Base-by-base conservation (phyloP, 2,113 vertebrate genomes). In the Haemorhous mexicanus region DNA sequence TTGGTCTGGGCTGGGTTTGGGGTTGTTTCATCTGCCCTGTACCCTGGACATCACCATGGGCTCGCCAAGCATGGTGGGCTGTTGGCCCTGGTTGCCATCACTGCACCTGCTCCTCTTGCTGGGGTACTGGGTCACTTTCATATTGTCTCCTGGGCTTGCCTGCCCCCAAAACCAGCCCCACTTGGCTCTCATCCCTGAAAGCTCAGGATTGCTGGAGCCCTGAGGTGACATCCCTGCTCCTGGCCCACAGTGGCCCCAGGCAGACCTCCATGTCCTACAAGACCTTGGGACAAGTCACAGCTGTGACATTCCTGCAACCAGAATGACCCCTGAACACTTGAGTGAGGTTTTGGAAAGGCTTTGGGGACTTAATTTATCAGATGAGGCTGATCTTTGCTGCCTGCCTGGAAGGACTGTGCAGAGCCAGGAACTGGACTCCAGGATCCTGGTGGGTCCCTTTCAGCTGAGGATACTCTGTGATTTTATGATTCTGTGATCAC, bases 41-140 rank as follows among this genome's bases (percentile, higher is more conserved):
- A 41, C 11, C 27, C 41, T 1, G 3, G 35, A 28, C 11, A 49
- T 35, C 24, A 35, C 35, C 1, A 0, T 19, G 58, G 52, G 27
- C 30, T 55, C 13, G 1, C 37, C 64, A 61, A 23, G 43, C 41
- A 23, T 28, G 22, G 30, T 37, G 68, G 30, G 39, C 49, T 47
- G 16, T 21, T 87, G 10, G 32, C 14, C 24, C 22, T 49, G 28
- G 13, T 62, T 35, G 8, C 61, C 56, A n/a, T 41, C 43, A 4
- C 41, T 46, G 52, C 17, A 20, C n/a, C n/a, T 86, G 64, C 61
- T 74, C 15, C 74, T 58, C 64, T 84, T 53, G 37, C 43, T 37
- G 17, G 18, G 22, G 16, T 22, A 8, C 18, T 16, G 18, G 66
- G 84, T 35, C 46, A 41, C n/a, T 37, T 66, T 28, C 28, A 64